phyloP scores from a whole-genome alignment of 2,113 vertebrate genomes.

The Oryzias celebensis region DNA sequence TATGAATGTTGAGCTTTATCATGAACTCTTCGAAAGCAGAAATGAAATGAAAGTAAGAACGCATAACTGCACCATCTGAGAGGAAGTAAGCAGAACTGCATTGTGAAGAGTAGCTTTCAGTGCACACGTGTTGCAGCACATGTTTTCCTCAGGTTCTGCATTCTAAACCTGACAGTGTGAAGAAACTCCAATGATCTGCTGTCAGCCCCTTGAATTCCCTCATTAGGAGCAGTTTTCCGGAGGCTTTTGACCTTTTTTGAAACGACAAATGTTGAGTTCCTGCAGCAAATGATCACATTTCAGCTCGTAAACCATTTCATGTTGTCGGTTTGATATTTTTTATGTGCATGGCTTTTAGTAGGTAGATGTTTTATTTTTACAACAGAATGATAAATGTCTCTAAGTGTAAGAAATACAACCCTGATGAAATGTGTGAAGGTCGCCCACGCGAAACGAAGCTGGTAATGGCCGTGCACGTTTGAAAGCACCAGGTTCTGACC shows the following conservation, averaged over 20 bases:
- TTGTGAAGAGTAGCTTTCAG: conserved; percentile 17
- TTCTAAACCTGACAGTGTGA: neutral
- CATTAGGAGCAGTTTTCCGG: conserved; percentile 31
- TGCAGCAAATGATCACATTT: conserved; percentile 47
- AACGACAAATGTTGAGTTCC: neutral
- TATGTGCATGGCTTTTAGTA: neutral
- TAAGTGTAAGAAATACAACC: no score
- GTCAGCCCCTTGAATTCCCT: conserved; percentile 23
- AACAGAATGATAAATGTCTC: neutral
- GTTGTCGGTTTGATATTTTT: neutral
- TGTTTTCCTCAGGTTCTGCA: conserved; percentile 1
- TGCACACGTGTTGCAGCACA: conserved; percentile 7
- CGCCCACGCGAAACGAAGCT: no score
- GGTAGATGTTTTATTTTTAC: conserved; percentile 1
- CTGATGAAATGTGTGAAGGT: no score
- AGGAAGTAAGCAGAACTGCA: conserved; percentile 27
- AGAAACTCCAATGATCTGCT: conserved; percentile 35
- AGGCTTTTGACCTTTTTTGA: conserved; percentile 38
- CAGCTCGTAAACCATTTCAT: conserved; percentile 18
- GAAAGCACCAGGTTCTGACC: no score
- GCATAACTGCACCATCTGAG: conserved; percentile 22
- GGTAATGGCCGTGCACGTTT: no score
- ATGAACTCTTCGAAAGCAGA: conserved; percentile 1
- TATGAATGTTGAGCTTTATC: no score
- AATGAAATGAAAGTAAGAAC: conserved; percentile 25